These are phyloP conservation scores for Axis porcinus DNA, from an alignment of 2,113 vertebrate species.

Conservation along the genomic window DNA sequence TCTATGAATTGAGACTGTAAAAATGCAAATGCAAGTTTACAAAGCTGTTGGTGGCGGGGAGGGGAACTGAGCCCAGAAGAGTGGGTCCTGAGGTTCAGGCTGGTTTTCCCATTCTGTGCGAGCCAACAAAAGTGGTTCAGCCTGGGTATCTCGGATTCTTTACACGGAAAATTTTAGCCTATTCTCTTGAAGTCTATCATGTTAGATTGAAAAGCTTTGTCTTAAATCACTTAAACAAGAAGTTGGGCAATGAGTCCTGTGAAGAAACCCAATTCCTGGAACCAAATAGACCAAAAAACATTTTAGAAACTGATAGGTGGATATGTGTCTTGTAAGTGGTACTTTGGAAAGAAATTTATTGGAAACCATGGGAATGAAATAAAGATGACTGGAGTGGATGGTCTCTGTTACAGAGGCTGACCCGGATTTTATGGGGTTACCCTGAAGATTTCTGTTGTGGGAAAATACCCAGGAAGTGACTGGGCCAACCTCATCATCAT, in stretches of 20 bases:
- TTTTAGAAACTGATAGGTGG: neutral
- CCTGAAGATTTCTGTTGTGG: neutral
- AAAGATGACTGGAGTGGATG: constrained; percentile 41
- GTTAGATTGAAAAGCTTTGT: neutral
- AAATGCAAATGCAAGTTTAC: constrained; percentile 25
- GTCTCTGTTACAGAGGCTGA: neutral
- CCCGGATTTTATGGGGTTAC: neutral
- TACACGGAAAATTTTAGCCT: neutral
- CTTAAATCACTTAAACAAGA: constrained; percentile 30
- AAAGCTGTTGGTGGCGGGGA: neutral
- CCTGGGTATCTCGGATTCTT: neutral
- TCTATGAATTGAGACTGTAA: constrained; percentile 24
- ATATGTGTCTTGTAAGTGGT: neutral
- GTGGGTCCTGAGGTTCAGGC: too few relatives aligned
- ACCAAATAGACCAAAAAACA: neutral
- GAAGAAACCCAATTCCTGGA: constrained; percentile 61
- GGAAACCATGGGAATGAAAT: constrained; percentile 5
- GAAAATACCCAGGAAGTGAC: constrained; percentile 15
- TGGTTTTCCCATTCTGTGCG: neutral
- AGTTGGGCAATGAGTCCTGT: constrained; percentile 34
- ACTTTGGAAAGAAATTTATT: constrained; percentile 39
- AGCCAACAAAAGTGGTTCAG: neutral
- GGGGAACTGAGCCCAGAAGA: neutral
- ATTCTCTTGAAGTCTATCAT: neutral
- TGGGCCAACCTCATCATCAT: neutral